Percentiles rank a stretch among this genome's conserved stretches.
These are phyloP conservation scores for Fregata magnificens DNA, from an alignment of 2,113 vertebrate genomes.

Conservation along the genomic window DNA sequence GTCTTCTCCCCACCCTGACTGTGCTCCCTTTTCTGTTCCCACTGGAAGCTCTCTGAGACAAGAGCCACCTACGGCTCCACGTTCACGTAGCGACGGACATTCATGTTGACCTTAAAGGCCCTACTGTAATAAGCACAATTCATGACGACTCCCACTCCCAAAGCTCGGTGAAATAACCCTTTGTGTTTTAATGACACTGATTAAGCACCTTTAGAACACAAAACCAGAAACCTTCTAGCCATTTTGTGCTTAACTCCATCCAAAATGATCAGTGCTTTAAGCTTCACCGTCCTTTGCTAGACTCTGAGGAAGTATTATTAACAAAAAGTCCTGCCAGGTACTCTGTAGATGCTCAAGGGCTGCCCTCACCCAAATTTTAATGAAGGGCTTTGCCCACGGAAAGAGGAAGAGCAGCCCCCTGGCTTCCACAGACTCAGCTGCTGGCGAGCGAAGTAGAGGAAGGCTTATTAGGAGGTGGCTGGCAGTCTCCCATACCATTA, in stretches of 20 bases:
- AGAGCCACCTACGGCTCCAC: rapidly evolving
- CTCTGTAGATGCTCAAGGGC: neutral
- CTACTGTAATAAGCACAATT: neutral
- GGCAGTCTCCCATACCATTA: neutral
- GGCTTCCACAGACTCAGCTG: neutral
- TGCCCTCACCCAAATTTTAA: neutral
- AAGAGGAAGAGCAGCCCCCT: neutral
- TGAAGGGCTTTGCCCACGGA: neutral
- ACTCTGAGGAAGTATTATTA: neutral
- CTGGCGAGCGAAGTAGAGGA: neutral
- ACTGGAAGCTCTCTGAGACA: neutral
- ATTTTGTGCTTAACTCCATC: neutral
- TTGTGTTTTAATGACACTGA: neutral
- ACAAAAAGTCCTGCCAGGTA: neutral
- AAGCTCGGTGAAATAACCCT: neutral
- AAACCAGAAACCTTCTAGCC: neutral
- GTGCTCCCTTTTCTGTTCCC: neutral
- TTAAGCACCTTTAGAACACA: neutral
- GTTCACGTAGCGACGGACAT: rapidly evolving
- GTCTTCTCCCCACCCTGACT: neutral
- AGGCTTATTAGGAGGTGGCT: neutral
- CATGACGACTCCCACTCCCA: neutral
- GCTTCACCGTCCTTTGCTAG: neutral
- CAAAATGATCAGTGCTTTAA: neutral
- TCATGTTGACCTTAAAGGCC: neutral